Conservation (phyloP, 2,888 invertebrate genomes). For the Fabriciana adippe region DNA sequence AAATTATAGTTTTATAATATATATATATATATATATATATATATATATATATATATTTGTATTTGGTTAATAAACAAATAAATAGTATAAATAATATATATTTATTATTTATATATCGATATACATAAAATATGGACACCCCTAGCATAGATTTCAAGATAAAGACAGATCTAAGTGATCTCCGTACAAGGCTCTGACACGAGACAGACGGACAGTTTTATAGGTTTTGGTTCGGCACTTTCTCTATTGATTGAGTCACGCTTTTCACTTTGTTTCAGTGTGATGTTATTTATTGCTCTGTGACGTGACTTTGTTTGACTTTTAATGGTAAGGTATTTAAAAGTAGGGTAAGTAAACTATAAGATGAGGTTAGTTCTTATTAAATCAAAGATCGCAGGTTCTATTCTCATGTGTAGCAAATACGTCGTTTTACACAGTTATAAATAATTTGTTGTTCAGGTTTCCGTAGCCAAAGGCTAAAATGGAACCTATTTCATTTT, state of each 20-base stretch:
- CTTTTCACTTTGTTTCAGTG: slow-evolving; percentile 33
- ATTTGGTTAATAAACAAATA: no score
- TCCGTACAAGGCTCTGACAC: slow-evolving; percentile 36
- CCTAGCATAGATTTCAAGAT: slow-evolving; percentile 36
- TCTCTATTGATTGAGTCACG: slow-evolving; percentile 36
- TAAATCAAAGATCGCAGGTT: no score
- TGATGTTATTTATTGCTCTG: background rate
- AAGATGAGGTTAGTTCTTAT: background rate
- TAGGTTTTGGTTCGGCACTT: slow-evolving; percentile 37
- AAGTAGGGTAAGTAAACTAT: background rate
- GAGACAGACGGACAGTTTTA: slow-evolving; percentile 32
- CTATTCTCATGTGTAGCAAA: no score
- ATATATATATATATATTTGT: no score
- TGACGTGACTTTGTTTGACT: slow-evolving; percentile 1
- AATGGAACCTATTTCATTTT: no score
- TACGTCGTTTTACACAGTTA: no score
- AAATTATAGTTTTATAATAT: no score
- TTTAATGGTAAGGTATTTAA: background rate
- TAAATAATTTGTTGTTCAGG: no score
- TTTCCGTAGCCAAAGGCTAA: no score
- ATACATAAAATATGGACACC: slow-evolving; percentile 21
- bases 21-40: no score
- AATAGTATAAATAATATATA: no score
- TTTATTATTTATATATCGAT: slow-evolving; percentile 27
- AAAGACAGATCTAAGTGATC: slow-evolving; percentile 33